Percentiles rank a stretch among this genome's conserved stretches.
Evolutionary conservation across 2,113 vertebrate genomes (phyloP).

Genomic region (Xerus inauris): DNA sequence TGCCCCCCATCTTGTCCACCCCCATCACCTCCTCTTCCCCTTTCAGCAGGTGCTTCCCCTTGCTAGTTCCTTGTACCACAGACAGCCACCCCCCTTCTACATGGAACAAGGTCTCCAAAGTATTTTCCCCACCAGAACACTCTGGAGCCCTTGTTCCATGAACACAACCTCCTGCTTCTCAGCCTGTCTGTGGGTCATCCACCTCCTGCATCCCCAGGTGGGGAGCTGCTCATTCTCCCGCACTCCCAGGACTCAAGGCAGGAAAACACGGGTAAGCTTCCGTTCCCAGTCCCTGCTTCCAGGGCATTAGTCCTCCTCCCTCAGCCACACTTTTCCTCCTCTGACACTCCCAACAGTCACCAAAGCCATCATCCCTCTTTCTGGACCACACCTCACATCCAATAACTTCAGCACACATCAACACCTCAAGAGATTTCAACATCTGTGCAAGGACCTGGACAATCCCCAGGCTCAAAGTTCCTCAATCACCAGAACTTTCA

Average conservation of each 20-base stretch:
- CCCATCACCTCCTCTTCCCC: background rate
- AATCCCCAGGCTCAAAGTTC: background rate
- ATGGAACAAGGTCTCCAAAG: background rate
- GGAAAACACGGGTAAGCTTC: background rate
- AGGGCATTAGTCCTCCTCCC: background rate
- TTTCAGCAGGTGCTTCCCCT: background rate
- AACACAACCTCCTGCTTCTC: background rate
- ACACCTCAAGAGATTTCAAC: background rate
- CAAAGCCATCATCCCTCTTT: background rate
- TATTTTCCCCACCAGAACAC: background rate
- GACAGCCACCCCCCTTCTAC: background rate
- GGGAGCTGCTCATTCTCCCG: background rate
- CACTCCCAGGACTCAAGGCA: background rate
- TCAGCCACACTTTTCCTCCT: background rate
- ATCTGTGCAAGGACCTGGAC: fast-evolving
- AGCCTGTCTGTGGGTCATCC: background rate
- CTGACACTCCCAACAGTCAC: background rate
- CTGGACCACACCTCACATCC: background rate
- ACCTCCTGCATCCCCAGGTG: background rate
- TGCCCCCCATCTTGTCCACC: background rate
- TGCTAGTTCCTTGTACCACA: background rate
- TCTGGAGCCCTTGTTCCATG: background rate
- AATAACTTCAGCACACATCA: background rate
- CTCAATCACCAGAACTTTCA: background rate
- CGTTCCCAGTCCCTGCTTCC: background rate